phyloP scores from a whole-genome alignment of 2,797 vertebrate species.

The Propithecus deckenii region DNA sequence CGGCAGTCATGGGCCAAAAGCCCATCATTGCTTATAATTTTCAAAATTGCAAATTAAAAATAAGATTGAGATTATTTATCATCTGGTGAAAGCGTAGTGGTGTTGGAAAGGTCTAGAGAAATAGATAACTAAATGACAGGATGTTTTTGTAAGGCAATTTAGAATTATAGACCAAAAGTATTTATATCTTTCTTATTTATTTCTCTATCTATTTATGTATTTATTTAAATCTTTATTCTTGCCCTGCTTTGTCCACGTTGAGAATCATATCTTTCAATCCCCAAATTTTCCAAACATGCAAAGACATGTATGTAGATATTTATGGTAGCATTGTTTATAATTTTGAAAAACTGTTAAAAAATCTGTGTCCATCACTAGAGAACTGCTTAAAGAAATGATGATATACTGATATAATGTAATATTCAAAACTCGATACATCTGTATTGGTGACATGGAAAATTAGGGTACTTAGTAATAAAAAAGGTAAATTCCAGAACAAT shows the following conservation, averaged over 20 bases:
- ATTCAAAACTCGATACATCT: neutral
- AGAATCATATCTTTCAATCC: neutral
- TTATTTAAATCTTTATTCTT: neutral
- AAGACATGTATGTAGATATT: neutral
- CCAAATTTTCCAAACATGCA: neutral
- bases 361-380: neutral
- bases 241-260: neutral
- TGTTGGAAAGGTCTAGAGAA: neutral
- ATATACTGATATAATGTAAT: neutral
- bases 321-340: neutral
- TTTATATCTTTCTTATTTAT: neutral
- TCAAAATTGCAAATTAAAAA: slow-evolving; percentile 39
- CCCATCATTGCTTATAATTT: neutral
- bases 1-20: neutral
- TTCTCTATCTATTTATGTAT: neutral
- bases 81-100: neutral
- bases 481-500: neutral
- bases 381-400: neutral
- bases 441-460: neutral
- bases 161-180: neutral
- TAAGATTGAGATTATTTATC: slow-evolving; percentile 19
- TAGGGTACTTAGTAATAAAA: neutral
- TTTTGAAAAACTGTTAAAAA: neutral
- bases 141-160: neutral
- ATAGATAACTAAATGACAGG: neutral